Evolutionary conservation across 2,888 invertebrate genomes (phyloP).

Genomic region (Xylota segnis): DNA sequence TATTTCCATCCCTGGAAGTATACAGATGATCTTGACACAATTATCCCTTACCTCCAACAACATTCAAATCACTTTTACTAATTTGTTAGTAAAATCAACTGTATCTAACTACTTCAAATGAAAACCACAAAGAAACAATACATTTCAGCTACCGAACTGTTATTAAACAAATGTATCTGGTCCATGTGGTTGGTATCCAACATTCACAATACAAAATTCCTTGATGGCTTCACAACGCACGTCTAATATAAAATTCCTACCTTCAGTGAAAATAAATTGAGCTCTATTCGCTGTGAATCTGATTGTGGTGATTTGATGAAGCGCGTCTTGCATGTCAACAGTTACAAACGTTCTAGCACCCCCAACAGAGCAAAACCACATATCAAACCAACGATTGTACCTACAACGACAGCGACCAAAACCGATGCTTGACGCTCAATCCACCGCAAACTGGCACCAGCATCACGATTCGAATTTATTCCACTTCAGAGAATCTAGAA

Average conservation of each 20-base stretch:
- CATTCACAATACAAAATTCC: neutral
- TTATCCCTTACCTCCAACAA: too few relatives aligned
- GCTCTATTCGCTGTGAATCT: constrained; percentile 15
- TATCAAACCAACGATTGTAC: constrained; percentile 54
- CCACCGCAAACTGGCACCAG: constrained; percentile 64
- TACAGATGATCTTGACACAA: too few relatives aligned
- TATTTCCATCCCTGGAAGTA: too few relatives aligned
- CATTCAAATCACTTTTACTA: too few relatives aligned
- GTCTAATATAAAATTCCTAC: neutral
- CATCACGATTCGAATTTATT: constrained; percentile 74
- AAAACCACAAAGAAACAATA: constrained; percentile 35
- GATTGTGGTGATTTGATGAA: constrained; percentile 52
- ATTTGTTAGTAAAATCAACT: too few relatives aligned
- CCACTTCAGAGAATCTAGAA: constrained; percentile 72
- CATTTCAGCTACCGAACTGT: constrained; percentile 1
- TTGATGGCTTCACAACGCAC: neutral
- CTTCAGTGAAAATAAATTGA: neutral
- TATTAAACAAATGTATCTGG: neutral
- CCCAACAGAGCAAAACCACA: constrained; percentile 72
- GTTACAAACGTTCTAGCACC: constrained; percentile 74
- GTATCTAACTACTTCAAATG: too few relatives aligned
- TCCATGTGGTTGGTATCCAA: neutral
- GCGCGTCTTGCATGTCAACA: constrained; percentile 63
- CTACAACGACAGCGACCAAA: constrained; percentile 49
- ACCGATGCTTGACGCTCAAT: constrained; percentile 69